phyloP scores from a whole-genome alignment of 2,797 vertebrate genomes.

The Anniella stebbinsi region DNA sequence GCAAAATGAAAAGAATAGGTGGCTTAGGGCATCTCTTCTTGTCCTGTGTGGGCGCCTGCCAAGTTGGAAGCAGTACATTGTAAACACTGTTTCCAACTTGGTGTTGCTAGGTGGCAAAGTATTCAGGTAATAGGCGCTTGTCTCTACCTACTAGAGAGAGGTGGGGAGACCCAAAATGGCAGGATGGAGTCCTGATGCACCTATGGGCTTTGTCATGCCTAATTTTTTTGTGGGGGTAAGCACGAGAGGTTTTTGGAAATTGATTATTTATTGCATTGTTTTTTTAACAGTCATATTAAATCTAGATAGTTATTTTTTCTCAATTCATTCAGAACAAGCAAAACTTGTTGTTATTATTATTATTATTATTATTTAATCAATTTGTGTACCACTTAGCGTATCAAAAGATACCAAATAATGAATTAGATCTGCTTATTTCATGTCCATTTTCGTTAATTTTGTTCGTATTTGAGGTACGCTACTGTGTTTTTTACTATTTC shows the following conservation, averaged over 20 bases:
- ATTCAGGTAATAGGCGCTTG: not conserved
- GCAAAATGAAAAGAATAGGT: not conserved
- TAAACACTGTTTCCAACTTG: not conserved
- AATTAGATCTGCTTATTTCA: constrained; percentile 6
- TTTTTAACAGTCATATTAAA: not conserved
- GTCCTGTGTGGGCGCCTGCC: not conserved
- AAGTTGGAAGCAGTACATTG: not conserved
- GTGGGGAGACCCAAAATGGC: not conserved
- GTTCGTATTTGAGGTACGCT: constrained; percentile 41
- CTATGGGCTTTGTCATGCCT: not conserved
- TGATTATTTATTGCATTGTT: fast-evolving
- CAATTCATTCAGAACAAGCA: too few relatives aligned
- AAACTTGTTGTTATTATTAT: too few relatives aligned
- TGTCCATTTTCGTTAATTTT: not conserved
- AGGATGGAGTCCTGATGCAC: not conserved
- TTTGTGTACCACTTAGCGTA: not conserved
- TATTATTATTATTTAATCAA: not conserved
- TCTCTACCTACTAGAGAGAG: not conserved
- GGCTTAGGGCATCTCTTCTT: not conserved
- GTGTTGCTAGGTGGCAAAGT: not conserved
- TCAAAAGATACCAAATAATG: not conserved
- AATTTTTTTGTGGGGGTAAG: not conserved
- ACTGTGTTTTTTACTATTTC: constrained; percentile 28
- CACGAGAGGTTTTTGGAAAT: not conserved
- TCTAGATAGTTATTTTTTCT: not conserved